These are phyloP conservation scores for Pachyramphus minor DNA, from an alignment of 2,113 vertebrate species.

Conservation along the genomic window DNA sequence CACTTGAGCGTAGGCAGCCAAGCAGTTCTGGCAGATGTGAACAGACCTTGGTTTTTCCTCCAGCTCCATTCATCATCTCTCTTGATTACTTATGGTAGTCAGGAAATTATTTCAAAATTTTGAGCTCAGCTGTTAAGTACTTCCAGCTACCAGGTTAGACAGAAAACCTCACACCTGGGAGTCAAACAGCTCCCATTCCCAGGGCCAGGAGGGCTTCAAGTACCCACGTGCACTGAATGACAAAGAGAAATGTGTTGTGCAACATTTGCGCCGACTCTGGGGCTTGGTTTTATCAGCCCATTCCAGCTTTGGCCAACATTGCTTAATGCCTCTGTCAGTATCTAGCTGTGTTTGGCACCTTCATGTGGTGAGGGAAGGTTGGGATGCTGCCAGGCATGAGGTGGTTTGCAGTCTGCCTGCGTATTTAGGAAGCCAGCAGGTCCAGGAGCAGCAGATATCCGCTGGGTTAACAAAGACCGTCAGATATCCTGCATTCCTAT, in stretches of 20 bases:
- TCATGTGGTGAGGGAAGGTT: fast-evolving
- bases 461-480: background rate
- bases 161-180: background rate
- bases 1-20: background rate
- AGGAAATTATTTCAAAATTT: background rate
- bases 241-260: background rate
- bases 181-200: background rate
- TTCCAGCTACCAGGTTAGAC: background rate
- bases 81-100: background rate
- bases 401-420: background rate
- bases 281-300: background rate
- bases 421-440: background rate
- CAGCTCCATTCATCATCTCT: background rate
- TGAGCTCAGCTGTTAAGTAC: background rate
- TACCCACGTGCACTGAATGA: background rate
- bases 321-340: fast-evolving
- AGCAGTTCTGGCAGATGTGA: background rate
- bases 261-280: background rate
- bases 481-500: background rate
- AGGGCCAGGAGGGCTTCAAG: background rate
- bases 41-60: background rate
- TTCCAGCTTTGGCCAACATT: background rate
- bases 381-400: background rate
- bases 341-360: background rate
- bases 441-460: background rate